Evolutionary conservation across 2,113 vertebrate species (phyloP), one percentile per base, ranked within the genome.

Genomic region (Smithornis capensis): DNA sequence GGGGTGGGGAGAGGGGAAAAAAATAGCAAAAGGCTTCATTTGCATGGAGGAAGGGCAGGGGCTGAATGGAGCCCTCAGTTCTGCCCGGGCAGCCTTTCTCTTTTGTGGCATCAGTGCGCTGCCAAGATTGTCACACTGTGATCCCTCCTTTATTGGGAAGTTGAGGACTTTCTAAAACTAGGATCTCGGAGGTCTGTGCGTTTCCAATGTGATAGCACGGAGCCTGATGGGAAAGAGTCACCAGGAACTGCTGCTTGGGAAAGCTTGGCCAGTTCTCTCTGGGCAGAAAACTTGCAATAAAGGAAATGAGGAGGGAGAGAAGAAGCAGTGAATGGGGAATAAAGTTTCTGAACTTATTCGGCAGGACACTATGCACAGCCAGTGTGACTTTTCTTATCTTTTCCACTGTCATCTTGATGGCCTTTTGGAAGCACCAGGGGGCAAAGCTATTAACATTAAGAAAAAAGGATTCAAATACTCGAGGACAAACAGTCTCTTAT

Each of bases 121-220:
- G 95, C 93, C 95, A 96, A 91, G 81, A 76, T 55, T 89, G 84
- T 95, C 90, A 91, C 52, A 71, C 77, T 91, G 52, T 74, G 90
- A 83, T 77, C 86, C 73, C 44, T 70, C 60, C 64, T 94, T 95
- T 94, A 63, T 93, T 93, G 85, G 92, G 29, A 83, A 94, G 47
- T 65, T 90, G 90, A 64, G 86, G 52, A 75, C 59, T 90, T 88
- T 93, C 29, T 93, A 81, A 86, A 95, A 74, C 60, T 27, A n/a
- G 38, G 14, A 44, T 86, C 45, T 93, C 70, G 90, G 52, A 63
- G 14, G 27, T 88, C 56, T 83, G 0, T 71, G 67, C 29, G 29
- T 88, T 84, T 91, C 60, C 79, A 90, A 4, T 83, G 77, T 89
- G 87, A 40, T 94, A 90, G 67, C 68, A 22, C 80, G 70, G 88